phyloP scores from a whole-genome alignment of 2,888 invertebrate genomes.

The Pharmacophagus antenor region DNA sequence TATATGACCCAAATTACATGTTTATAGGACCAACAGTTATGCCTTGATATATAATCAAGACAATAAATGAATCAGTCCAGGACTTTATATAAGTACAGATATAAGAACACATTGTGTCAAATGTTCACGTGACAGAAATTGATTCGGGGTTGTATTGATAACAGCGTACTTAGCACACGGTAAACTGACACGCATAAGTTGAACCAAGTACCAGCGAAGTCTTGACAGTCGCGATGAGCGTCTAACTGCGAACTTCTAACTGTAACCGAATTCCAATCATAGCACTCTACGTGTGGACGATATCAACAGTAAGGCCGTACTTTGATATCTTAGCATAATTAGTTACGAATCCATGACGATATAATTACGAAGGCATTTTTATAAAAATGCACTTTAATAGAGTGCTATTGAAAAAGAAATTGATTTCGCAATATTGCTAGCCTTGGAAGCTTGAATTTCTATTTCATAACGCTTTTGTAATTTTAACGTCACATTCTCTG shows the following conservation, averaged over 20 bases:
- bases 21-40: no score
- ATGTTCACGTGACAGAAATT: background rate
- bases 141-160: background rate
- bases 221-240: background rate
- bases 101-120: background rate
- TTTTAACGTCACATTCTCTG: no score
- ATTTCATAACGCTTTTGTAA: no score
- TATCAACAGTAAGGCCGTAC: background rate
- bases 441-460: no score
- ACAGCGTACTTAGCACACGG: background rate
- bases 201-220: conserved; percentile 7
- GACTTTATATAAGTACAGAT: background rate
- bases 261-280: conserved; percentile 2
- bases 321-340: background rate
- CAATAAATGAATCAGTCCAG: no score
- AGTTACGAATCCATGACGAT: no score
- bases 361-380: no score
- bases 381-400: no score
- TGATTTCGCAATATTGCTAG: no score
- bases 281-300: background rate
- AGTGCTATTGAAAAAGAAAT: no score
- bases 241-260: background rate
- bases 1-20: no score
- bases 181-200: conserved; percentile 11
- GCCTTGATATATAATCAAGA: no score